A percentile compares a stretch with the other conserved stretches of the same genome.
Evolutionary conservation across 2,888 invertebrate species (phyloP).

Genomic region (Pasiphila rectangulata): DNA sequence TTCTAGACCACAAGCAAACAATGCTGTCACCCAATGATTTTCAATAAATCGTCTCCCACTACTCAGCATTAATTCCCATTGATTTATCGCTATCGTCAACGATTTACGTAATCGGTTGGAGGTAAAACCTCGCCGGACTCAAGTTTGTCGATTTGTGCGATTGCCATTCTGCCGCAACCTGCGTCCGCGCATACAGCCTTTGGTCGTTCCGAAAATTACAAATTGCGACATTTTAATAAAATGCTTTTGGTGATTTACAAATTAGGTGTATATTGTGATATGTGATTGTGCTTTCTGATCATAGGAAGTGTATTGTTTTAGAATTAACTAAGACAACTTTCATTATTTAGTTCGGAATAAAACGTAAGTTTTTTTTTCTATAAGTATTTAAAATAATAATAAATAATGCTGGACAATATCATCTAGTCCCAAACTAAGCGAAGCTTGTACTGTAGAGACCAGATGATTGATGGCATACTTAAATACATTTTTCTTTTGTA

Average conservation of each 20-base stretch:
- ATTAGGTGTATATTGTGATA: too few species aligned
- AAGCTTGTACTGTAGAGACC: too few species aligned
- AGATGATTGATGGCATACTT: too few species aligned
- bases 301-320: too few species aligned
- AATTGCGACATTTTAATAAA: background rate
- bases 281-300: too few species aligned
- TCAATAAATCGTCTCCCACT: conserved; percentile 16
- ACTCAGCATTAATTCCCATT: conserved; percentile 19
- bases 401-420: too few species aligned
- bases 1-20: too few species aligned
- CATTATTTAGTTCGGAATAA: background rate
- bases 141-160: conserved; percentile 57
- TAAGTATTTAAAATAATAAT: too few species aligned
- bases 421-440: too few species aligned
- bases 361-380: conserved; percentile 1
- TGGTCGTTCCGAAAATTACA: conserved; percentile 26
- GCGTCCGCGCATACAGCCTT: conserved; percentile 48
- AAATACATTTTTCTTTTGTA: too few species aligned
- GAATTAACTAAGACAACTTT: too few species aligned
- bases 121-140: conserved; percentile 47
- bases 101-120: conserved; percentile 30
- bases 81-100: conserved; percentile 17
- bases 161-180: conserved; percentile 48
- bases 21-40: too few species aligned
- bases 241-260: background rate